Evolutionary conservation across 1,140 invertebrate genomes (phyloP), one percentile per base, ranked within the genome.

Genomic region (Hydropsyche tenuis): DNA sequence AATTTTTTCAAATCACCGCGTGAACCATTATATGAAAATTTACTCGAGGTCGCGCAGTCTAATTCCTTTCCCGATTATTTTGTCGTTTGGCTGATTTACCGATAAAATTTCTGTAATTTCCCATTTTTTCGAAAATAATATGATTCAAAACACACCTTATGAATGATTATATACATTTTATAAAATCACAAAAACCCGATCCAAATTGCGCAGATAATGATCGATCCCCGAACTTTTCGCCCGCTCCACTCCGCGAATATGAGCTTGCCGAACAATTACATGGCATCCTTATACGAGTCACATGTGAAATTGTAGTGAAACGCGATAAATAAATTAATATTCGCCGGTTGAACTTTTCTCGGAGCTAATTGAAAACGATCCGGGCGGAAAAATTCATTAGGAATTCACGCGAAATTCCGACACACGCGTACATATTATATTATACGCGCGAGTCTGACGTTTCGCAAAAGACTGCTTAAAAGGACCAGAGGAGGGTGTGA

Each of bases 361-460:
- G 18, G 42, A 48, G 46, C 65, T 66, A 53, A 75, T 75, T 75
- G 69, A 71, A 71, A 71, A 71, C 69, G 69, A 56, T 68, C 64
- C 43, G 43, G 53, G 73, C 73, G 73, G 48, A 75, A 75, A 75
- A 75, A 75, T 75, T 71, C 68, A 75, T 75, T 75, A 75, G 30
- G 56, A 76, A 76, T 76, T 73, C 56, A 75, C 42, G 42, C 64
- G 65, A 56, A 74, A 74, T 60, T 37, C 30, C 30, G 30, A 37
- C 30, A 37, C 30, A 37, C 30, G 30, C 30, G 30, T 37, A 37
- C 30, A 37, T 37, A 37, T 37, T 37, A 37, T 37, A 37, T 37
- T 3, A n/a, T n/a, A n/a, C n/a, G 30, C 9, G 30, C 30, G 30
- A 37, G 30, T 37, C 30, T 37, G 30, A 37, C 30, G 9, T 37